Percentiles rank a stretch among this genome's conserved stretches.
Evolutionary conservation across 1,140 invertebrate species (phyloP).

Genomic region (Stenopsyche tienmushanensis): DNA sequence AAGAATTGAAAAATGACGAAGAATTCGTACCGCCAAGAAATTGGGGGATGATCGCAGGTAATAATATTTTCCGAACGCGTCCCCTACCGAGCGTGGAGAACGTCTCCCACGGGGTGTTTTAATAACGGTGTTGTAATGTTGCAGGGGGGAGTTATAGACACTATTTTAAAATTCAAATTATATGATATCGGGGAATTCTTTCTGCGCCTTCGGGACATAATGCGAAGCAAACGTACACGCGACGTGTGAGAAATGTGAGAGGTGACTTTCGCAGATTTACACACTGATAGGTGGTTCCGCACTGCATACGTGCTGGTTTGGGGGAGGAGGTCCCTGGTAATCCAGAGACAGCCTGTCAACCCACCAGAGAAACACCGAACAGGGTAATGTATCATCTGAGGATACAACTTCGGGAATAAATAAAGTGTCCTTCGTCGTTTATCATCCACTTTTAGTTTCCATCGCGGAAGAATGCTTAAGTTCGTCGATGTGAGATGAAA

Average conservation of each 20-base stretch:
- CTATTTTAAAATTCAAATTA: neutral
- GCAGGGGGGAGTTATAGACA: neutral
- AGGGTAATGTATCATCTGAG: slow-evolving; percentile 19
- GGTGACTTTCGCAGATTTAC: slow-evolving; percentile 9
- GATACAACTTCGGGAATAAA: slow-evolving; percentile 20
- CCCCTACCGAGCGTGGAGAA: neutral
- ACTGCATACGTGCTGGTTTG: neutral
- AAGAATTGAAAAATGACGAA: neutral
- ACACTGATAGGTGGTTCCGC: slow-evolving; percentile 4
- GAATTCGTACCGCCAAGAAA: neutral
- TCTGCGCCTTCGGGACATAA: no score
- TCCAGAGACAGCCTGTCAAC: neutral
- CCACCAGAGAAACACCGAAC: slow-evolving; percentile 5
- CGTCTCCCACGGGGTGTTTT: neutral
- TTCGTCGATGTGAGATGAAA: no score
- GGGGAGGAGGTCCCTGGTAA: neutral
- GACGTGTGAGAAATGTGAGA: neutral
- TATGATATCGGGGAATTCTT: neutral
- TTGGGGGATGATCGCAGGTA: neutral
- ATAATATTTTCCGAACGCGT: neutral
- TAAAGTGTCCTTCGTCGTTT: slow-evolving; percentile 12
- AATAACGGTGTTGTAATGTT: neutral
- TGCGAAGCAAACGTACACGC: no score
- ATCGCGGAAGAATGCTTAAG: neutral
- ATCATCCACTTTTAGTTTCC: slow-evolving; percentile 16